A percentile compares a stretch with the other conserved stretches of the same genome.
These are phyloP conservation scores for Lithobates sylvaticus DNA, from an alignment of 2,797 vertebrate genomes.

Conservation along the genomic window DNA sequence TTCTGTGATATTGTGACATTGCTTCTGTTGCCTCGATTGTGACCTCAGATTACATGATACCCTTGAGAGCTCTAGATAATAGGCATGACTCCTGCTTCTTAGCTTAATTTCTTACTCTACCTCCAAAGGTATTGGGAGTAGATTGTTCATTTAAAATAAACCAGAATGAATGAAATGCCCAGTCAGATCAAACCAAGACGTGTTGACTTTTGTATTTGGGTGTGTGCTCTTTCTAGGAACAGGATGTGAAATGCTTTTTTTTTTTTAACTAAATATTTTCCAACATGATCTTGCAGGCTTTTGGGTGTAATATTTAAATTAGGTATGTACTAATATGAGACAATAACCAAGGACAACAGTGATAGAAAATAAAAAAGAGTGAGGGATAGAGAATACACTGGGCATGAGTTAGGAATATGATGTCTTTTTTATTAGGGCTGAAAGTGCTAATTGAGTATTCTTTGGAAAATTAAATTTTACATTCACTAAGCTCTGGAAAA, in stretches of 20 bases:
- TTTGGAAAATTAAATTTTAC: too few species aligned
- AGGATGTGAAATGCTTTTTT: background rate
- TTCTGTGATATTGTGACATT: constrained; percentile 87
- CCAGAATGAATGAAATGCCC: background rate
- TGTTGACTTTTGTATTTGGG: background rate
- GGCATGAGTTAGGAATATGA: too few species aligned
- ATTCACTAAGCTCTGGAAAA: too few species aligned
- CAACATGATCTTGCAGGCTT: background rate
- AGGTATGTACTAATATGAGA: background rate
- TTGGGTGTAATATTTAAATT: background rate
- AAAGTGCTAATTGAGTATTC: too few species aligned
- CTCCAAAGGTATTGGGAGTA: constrained; percentile 71
- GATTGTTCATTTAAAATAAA: constrained; percentile 27
- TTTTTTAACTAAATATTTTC: background rate
- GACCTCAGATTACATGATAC: constrained; percentile 87
- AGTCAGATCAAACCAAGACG: background rate
- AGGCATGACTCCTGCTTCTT: constrained; percentile 92
- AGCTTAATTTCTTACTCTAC: constrained; percentile 72
- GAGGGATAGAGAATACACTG: too few species aligned
- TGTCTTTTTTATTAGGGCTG: too few species aligned
- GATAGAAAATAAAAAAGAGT: too few species aligned
- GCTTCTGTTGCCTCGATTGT: constrained; percentile 85
- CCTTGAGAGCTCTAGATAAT: constrained; percentile 89
- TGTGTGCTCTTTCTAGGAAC: background rate
- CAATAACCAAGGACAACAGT: background rate